Base-by-base conservation (phyloP, 2,888 invertebrate species). In the Trissolcus japonicus region DNA sequence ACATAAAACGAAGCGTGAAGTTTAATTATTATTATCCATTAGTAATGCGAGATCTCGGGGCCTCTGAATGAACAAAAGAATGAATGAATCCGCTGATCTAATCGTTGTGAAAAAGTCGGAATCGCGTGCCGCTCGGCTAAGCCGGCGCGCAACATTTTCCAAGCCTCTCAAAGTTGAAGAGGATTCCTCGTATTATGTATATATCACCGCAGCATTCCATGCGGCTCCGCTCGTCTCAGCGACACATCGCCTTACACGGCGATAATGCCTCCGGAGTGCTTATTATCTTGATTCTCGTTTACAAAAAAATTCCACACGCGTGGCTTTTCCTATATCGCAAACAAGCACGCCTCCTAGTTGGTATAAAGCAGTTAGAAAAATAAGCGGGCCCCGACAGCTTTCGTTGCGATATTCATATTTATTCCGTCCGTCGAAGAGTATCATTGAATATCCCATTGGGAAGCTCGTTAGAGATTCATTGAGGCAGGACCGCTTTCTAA, bases 171-270 rank as follows among this genome's bases (percentile, higher is more conserved):
- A 35, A 35, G 9, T 35, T 13, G 17, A 35, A 40, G 56, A 46
- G n/a, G 63, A 19, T 56, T 56, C 65, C 19, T 19, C 65, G 53
- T 65, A 46, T 56, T 61, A 61, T 25, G 35, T 48, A 40, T 61
- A 69, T 35, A 35, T 35, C 54, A 41, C 29, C 59, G 35, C 48
- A 63, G 59, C 51, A 67, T 68, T 68, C 68, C 68, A 63, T 41
- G 11, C 16, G 35, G 40, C 57, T 53, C 29, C 48, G 56, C 51
- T 51, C 68, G 59, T 67, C 67, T 54, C 67, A 54, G 61, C 69
- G 73, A 57, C 73, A 55, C 66, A 67, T 74, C 65, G 61, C 69
- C 74, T 48, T 78, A 74, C 78, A 69, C 55, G 78, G 69, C 66
- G 62, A 69, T 74, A 78, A 74, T 74, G 65, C 62, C 65, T 67